Percentiles rank a stretch among this genome's conserved stretches.
Evolutionary conservation across 2,797 vertebrate genomes (phyloP).

Genomic region (Acanthurus tractus): DNA sequence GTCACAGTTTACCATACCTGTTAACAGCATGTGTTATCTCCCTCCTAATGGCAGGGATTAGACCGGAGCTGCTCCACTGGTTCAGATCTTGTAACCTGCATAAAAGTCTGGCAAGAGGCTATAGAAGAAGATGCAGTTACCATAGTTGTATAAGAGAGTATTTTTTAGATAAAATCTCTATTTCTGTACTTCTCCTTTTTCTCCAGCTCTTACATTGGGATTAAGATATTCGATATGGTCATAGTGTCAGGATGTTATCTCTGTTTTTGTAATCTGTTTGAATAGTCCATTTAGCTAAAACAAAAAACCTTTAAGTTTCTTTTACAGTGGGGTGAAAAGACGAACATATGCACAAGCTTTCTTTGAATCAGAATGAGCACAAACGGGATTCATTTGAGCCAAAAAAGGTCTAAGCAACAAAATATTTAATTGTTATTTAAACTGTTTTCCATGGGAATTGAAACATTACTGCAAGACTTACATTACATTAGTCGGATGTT

Average conservation of each 20-base stretch:
- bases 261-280: background rate
- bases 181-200: conserved; percentile 11
- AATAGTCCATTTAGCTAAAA: conserved; percentile 9
- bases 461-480: no score
- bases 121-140: conserved; percentile 19
- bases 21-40: conserved; percentile 23
- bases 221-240: conserved; percentile 16
- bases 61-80: conserved; percentile 37
- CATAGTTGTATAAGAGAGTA: conserved; percentile 1
- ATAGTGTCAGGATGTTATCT: background rate
- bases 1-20: conserved; percentile 24
- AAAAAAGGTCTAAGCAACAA: no score
- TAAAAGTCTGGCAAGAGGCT: conserved; percentile 17
- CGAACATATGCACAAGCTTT: background rate
- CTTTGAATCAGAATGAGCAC: conserved; percentile 6
- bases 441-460: no score
- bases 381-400: background rate
- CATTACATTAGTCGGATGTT: no score
- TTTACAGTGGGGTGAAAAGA: background rate
- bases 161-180: conserved; percentile 26
- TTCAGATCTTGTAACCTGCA: conserved; percentile 40
- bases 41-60: conserved; percentile 32
- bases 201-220: conserved; percentile 2
- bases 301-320: conserved; percentile 5
- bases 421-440: no score